Percentiles rank a stretch among this genome's conserved stretches.
Evolutionary conservation across 2,797 vertebrate species (phyloP).

Genomic region (Amazona finschi): DNA sequence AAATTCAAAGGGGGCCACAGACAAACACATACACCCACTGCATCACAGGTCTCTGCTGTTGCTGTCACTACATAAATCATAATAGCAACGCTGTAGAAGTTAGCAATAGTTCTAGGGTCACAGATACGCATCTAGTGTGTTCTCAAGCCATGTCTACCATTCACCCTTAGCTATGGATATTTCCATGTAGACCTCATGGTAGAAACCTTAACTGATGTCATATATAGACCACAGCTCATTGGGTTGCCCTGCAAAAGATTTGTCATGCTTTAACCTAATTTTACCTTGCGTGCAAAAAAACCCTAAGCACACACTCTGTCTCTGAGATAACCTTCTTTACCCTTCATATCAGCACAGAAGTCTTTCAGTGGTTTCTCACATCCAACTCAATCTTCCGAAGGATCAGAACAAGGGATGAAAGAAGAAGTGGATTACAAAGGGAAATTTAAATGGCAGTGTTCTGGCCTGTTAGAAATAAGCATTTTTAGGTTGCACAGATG

Average conservation of each 20-base stretch:
- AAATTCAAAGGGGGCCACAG: neutral
- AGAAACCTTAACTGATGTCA: neutral
- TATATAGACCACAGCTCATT: neutral
- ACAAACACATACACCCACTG: neutral
- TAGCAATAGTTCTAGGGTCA: neutral
- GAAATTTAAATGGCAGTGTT: slow-evolving; percentile 11
- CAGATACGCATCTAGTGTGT: neutral
- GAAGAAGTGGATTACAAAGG: neutral
- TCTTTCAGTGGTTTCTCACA: neutral
- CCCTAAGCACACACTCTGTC: neutral
- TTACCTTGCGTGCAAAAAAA: neutral
- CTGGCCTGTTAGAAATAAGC: slow-evolving; percentile 7
- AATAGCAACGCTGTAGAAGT: neutral
- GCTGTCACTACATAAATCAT: neutral
- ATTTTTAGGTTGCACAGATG: slow-evolving; percentile 19
- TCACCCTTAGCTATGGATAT: neutral
- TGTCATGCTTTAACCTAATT: neutral
- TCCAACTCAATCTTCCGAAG: neutral
- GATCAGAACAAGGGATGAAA: slow-evolving; percentile 2
- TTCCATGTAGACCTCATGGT: neutral
- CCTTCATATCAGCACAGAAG: neutral
- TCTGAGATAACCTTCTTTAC: slow-evolving; percentile 11
- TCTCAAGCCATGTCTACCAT: neutral
- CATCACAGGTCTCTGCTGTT: neutral
- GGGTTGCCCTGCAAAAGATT: neutral